phyloP scores from a whole-genome alignment of 2,888 invertebrate genomes.

The Orchesellides sinensis region DNA sequence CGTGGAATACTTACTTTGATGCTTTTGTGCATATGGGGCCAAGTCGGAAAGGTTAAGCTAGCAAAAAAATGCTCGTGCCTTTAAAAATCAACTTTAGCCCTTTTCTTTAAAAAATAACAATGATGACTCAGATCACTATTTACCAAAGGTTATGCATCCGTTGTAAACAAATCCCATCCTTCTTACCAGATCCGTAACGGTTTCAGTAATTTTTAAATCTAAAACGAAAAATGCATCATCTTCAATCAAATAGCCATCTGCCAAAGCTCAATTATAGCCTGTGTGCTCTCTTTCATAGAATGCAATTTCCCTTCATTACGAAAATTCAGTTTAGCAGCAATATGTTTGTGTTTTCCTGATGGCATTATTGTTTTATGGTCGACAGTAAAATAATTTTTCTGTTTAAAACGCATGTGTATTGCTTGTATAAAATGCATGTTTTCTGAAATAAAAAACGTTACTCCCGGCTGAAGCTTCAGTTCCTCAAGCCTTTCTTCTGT shows the following conservation, averaged over 20 bases:
- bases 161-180: neutral
- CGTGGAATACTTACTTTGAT: too few relatives aligned
- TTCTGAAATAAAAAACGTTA: conserved; percentile 33
- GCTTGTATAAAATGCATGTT: conserved; percentile 8
- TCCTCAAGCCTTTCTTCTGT: conserved; percentile 14
- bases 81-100: neutral
- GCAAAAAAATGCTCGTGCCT: neutral
- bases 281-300: conserved; percentile 24
- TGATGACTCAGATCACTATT: neutral
- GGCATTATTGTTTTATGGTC: neutral
- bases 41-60: neutral
- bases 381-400: neutral
- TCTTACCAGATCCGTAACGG: conserved; percentile 44
- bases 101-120: neutral
- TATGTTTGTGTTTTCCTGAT: conserved; percentile 20
- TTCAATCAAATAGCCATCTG: conserved; percentile 63
- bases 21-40: neutral
- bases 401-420: neutral
- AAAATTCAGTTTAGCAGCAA: conserved; percentile 41
- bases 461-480: neutral
- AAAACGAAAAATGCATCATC: conserved; percentile 50
- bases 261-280: conserved; percentile 57
- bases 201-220: conserved; percentile 46
- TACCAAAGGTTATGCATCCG: neutral
- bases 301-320: conserved; percentile 55